Conservation (phyloP, 92 coral and sea anemone genomes). For the Siderastrea siderea region DNA sequence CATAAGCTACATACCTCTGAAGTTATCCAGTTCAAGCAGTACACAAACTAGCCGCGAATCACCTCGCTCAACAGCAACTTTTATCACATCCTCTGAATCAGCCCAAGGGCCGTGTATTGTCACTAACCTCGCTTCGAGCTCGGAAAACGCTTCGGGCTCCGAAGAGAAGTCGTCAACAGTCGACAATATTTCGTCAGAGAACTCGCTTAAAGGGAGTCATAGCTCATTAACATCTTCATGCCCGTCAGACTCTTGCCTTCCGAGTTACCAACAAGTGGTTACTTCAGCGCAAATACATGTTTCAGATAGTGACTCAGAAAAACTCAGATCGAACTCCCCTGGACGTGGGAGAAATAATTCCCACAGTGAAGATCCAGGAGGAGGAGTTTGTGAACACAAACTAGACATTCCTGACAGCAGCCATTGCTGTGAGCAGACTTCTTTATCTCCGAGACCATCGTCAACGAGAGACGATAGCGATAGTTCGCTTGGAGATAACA, state of each 20-base stretch:
- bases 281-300: constrained; percentile 80
- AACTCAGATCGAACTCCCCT: background rate
- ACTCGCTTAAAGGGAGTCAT: constrained; percentile 86
- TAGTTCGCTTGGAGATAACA: background rate
- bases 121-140: constrained; percentile 69
- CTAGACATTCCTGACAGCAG: constrained; percentile 11
- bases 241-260: constrained; percentile 77
- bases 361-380: constrained; percentile 35
- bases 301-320: constrained; percentile 91
- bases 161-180: constrained; percentile 80
- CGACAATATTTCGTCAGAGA: constrained; percentile 79
- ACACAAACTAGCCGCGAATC: constrained; percentile 90
- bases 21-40: constrained; percentile 87
- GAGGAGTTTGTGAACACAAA: constrained; percentile 14
- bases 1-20: constrained; percentile 78
- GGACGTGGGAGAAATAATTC: background rate
- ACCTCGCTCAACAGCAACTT: constrained; percentile 92
- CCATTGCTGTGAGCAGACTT: constrained; percentile 3
- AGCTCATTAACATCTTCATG: constrained; percentile 82
- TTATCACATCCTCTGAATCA: constrained; percentile 81
- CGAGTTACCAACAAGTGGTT: constrained; percentile 70
- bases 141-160: constrained; percentile 76
- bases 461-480: constrained; percentile 9
- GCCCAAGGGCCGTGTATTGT: constrained; percentile 75
- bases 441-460: constrained; percentile 6